These are phyloP conservation scores for Stigmatopora argus DNA, from an alignment of 2,113 vertebrate species.

Conservation along the genomic window DNA sequence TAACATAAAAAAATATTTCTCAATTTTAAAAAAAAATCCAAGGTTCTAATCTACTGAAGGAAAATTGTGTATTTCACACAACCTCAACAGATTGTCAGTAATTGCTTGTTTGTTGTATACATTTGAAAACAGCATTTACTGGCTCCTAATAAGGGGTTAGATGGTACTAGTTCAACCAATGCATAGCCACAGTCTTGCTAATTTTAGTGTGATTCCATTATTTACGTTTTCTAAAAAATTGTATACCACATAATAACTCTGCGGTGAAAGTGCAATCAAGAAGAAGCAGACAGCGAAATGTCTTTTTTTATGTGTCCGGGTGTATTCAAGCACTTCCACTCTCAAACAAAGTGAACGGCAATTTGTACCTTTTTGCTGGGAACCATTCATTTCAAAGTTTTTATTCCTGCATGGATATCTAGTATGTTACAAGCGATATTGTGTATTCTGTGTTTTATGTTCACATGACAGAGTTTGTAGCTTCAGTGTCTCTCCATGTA, in stretches of 20 bases:
- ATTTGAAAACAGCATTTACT: conserved; percentile 30
- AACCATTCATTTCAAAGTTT: conserved; percentile 17
- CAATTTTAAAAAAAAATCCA: conserved; percentile 25
- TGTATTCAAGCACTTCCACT: conserved; percentile 39
- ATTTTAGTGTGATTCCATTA: conserved; percentile 38
- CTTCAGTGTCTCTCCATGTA: conserved; percentile 81
- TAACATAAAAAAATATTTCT: conserved; percentile 28
- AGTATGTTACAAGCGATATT: conserved; percentile 20
- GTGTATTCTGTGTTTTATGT: conserved; percentile 36
- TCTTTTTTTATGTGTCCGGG: conserved; percentile 26
- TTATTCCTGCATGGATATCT: conserved; percentile 15
- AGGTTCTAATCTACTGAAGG: conserved; percentile 25
- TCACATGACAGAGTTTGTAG: conserved; percentile 38
- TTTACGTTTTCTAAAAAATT: conserved; percentile 40
- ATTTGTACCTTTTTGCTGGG: conserved; percentile 14
- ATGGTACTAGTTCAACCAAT: conserved; percentile 2
- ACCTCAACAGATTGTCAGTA: conserved; percentile 26
- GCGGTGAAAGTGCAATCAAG: conserved; percentile 45
- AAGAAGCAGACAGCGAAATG: conserved; percentile 14
- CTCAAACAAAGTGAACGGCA: conserved; percentile 38
- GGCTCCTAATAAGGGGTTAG: conserved; percentile 12
- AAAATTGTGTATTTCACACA: conserved; percentile 15
- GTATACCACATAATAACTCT: conserved; percentile 23
- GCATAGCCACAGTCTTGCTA: neutral
- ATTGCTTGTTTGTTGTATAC: conserved; percentile 25